Evolutionary conservation across 2,888 invertebrate genomes (phyloP).

Genomic region (Melikaiella ostensackeni): DNA sequence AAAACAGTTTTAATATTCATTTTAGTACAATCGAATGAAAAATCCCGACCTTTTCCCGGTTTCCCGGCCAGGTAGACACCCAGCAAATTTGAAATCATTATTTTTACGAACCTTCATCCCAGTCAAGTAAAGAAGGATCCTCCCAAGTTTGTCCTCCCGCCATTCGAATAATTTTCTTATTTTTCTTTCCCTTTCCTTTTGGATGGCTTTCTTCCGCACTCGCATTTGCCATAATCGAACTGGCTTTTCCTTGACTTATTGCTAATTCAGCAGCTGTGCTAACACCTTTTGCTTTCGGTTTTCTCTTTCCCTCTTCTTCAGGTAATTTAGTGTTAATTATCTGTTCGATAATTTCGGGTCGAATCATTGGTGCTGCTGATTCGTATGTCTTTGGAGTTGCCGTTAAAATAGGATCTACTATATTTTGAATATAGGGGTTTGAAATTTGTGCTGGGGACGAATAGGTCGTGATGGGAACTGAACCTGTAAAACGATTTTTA

Average conservation of each 20-base stretch:
- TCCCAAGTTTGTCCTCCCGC: constrained; percentile 99
- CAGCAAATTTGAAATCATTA: background rate
- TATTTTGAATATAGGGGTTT: constrained; percentile 71
- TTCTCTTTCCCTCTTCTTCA: constrained; percentile 78
- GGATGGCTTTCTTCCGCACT: constrained; percentile 73
- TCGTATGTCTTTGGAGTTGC: constrained; percentile 77
- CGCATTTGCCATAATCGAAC: constrained; percentile 76
- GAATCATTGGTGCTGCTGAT: constrained; percentile 70
- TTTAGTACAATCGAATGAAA: no score
- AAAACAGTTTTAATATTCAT: no score
- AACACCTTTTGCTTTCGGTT: constrained; percentile 83
- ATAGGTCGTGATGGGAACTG: constrained; percentile 73
- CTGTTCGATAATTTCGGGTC: constrained; percentile 74
- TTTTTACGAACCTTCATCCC: constrained; percentile 86
- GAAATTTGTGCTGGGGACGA: constrained; percentile 75
- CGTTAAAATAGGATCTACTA: constrained; percentile 70
- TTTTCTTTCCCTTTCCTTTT: constrained; percentile 79
- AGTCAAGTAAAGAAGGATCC: constrained; percentile 94
- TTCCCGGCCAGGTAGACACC: no score
- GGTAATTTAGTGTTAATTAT: constrained; percentile 75
- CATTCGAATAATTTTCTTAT: constrained; percentile 89
- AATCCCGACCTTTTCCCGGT: no score
- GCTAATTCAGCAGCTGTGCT: constrained; percentile 83
- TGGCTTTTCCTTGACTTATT: constrained; percentile 81
- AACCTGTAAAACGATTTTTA: constrained; percentile 53